Evolutionary conservation across 2,113 vertebrate species (phyloP), one percentile per base, ranked within the genome.

Genomic region (Ia io): DNA sequence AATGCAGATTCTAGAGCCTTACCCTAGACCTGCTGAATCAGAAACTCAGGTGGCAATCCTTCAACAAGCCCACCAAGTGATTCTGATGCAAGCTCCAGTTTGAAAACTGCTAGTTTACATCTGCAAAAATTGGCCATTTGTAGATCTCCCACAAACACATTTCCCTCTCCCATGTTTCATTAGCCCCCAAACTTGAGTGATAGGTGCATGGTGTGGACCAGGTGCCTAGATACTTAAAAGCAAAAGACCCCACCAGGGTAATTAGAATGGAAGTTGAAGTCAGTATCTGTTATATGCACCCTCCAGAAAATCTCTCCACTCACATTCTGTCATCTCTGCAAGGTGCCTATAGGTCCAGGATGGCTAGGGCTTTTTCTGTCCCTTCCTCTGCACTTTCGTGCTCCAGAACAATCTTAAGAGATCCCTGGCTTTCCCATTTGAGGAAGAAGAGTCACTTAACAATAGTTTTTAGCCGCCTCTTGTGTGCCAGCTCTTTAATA

Each of bases 31-130:
- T 51, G 22, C 53, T 16, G 22, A 61, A 59, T 61, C 53, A 87
- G 79, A 95, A 76, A 32, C 17, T 23, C 51, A 61, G 18, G 23
- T 28, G 3, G 74, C 59, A 8, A 3, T n/a, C 74, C 18, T 51
- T 22, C 25, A 30, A n/a, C 28, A 7, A 30, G 9, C 44, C 12
- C 0, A 37, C 44, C 44, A 3, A 0, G 42, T 23, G 14, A 47
- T 63, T 53, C 25, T 14, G 17, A 73, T n/a, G 23, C 2, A 37
- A 20, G 17, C 44, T 59, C 2, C 14, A 35, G 1, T 92, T 65
- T 47, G 53, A 83, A 82, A 67, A n/a, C n/a, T 8, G 28, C 84
- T 69, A 1, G 25, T 82, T n/a, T 51, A 83, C 22, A 17, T 88
- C 63, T 84, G 13, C 69, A 56, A 42, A 12, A 59, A 67, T 37